These are phyloP conservation scores for Hyposmocoma kahamanoa DNA, from an alignment of 1,140 invertebrate species.

Conservation along the genomic window DNA sequence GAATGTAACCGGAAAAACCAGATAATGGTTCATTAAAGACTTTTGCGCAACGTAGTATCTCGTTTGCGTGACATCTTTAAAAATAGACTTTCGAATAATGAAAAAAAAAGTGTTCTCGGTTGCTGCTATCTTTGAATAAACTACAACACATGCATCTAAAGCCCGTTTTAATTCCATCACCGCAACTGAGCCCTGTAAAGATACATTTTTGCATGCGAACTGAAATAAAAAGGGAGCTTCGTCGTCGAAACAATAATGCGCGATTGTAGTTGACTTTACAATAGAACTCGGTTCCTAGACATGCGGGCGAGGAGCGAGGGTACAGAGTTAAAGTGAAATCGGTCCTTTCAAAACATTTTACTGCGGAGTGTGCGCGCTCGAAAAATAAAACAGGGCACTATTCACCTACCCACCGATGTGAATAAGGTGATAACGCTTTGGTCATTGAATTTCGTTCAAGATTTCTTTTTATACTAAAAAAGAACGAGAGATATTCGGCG, in stretches of 20 bases:
- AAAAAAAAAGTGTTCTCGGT: constrained; percentile 14
- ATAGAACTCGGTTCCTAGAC: constrained; percentile 39
- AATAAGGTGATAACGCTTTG: too few relatives aligned
- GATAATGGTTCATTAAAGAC: too few relatives aligned
- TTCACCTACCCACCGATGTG: constrained; percentile 29
- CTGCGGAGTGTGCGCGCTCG: constrained; percentile 29
- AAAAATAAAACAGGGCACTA: constrained; percentile 55
- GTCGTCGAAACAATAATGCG: constrained; percentile 63
- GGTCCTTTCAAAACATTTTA: constrained; percentile 70
- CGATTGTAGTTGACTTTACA: constrained; percentile 66
- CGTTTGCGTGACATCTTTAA: too few relatives aligned
- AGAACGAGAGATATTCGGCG: too few relatives aligned
- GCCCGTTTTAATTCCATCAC: constrained; percentile 62
- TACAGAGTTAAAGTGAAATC: constrained; percentile 51
- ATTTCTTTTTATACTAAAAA: too few relatives aligned
- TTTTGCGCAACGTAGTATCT: too few relatives aligned
- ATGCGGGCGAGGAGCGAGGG: constrained; percentile 32
- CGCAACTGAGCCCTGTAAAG: constrained; percentile 53
- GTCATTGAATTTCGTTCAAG: too few relatives aligned
- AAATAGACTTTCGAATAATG: too few relatives aligned
- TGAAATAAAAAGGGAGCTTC: constrained; percentile 52
- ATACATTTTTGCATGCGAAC: constrained; percentile 51
- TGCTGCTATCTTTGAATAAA: constrained; percentile 15
- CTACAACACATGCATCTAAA: constrained; percentile 41
- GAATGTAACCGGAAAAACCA: too few relatives aligned